Base-by-base conservation (phyloP, 2,797 vertebrate genomes). In the Perodicticus potto region DNA sequence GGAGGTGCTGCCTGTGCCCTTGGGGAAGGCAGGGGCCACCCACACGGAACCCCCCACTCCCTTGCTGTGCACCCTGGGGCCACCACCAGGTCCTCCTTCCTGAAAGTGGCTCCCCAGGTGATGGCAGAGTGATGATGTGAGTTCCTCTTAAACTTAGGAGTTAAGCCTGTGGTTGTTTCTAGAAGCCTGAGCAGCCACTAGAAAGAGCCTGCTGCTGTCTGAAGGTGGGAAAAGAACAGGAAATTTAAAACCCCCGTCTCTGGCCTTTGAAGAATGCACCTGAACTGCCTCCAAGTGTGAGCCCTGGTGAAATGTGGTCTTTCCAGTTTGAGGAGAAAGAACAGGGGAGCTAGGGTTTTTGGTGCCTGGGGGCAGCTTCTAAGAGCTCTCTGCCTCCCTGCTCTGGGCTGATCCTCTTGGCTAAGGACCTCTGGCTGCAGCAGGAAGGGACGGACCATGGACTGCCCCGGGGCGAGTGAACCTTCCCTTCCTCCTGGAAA, bases 311-410 rank as follows among this genome's bases (percentile, higher is more conserved):
- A 97, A 97, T 96, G 74, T 55, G 43, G 81, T 93, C 34, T 0
- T 98, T 98, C 97, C 84, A 90, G 10, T 96, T 95, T 94, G 95
- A 63, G 86, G 91, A 94, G 55, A 89, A 93, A 80, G 85, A 86
- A 0, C 77, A 45, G 87, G 3, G 25, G 43, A 76, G 37, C 14
- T 0, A 9, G 95, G 84, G 37, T 6, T 25, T 49, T 43, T 40
- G 32, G 55, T 67, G 49, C 83, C 76, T 2, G 9, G 32, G 32
- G 82, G 85, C 13, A 0, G 45, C 89, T 85, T 61, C 53, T 14
- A 3, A 2, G 89, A 25, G 11, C 65, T 67, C 40, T 25, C 20
- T 10, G 11, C 19, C 59, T 61, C 37, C 63, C 37, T 22, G 17
- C 34, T 0, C 65, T 23, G 2, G 13, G 61, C 32, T 53, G 69